Evolutionary conservation across 1,140 invertebrate species (phyloP), one percentile per base, ranked within the genome.

Genomic region (Adelges cooleyi): DNA sequence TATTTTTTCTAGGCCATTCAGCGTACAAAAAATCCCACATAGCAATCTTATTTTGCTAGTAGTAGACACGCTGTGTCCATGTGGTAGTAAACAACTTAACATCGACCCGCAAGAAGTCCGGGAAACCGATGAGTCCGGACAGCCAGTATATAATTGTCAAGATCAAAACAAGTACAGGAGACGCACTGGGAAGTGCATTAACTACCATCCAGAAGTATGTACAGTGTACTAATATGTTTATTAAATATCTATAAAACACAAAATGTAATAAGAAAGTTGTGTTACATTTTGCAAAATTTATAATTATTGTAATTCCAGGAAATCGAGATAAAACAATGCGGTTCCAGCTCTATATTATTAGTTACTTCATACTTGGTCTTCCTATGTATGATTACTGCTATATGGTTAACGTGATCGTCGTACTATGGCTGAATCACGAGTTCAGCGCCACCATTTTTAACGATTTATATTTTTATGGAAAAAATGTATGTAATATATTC

Each of bases 21-120:
- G 90, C 75, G 90, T 93, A 11, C 90, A 94, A 72, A 91, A 91
- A 77, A 90, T 94, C 69, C 89, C 85, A 40, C 86, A 91, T 72
- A 93, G 90, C 70, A 95, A 95, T 78, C 76, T 95, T 49, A 90
- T 95, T 54, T 76, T 94, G 59, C 76, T 94, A 23, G 91, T 92
- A 42, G 89, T 92, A 51, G 89, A 93, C 73, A 93, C 89, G 0
- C 74, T 89, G 65, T 94, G 91, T 76, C 88, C 89, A 33, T 95
- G 91, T 75, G 87, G 87, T 27, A 86, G 83, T 69, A 90, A 90
- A 73, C 84, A 87, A 71, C 77, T 90, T 44, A 88, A 86, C 72
- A 88, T 91, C 69, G 82, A 82, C 36, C 84, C 89, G 2, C 83
- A 85, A 68, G 87, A 91, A 73, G 81, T 87, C 67, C 70, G 75